phyloP scores from a whole-genome alignment of 2,888 invertebrate genomes.

The Gonocerus acuteangulatus region DNA sequence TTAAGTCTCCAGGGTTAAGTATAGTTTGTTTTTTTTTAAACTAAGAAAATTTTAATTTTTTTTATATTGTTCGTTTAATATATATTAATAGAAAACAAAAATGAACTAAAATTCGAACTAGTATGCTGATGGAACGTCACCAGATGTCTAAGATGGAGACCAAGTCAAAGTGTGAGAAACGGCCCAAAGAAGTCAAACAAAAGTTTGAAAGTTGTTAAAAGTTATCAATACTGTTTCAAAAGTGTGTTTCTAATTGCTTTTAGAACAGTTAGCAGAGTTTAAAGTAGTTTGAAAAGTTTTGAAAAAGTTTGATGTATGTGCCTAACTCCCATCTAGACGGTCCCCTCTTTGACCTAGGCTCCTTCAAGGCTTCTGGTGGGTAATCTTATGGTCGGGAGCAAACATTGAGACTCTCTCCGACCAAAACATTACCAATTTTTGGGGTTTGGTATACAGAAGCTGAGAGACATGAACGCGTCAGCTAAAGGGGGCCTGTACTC shows the following conservation, averaged over 20 bases:
- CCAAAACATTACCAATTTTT: neutral
- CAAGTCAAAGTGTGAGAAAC: conserved; percentile 3
- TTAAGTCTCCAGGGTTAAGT: too few species aligned
- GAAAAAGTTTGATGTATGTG: conserved; percentile 22
- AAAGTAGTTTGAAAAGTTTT: conserved; percentile 26
- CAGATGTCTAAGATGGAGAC: too few species aligned
- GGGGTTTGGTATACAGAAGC: neutral
- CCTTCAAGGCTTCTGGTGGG: neutral
- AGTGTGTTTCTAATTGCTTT: conserved; percentile 26
- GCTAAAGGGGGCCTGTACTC: neutral
- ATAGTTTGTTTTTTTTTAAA: too few species aligned
- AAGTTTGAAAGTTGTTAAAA: conserved; percentile 25
- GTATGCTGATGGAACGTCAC: too few species aligned
- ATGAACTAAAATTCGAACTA: too few species aligned
- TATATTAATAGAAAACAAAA: too few species aligned
- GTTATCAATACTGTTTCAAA: conserved; percentile 23
- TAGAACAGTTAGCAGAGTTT: conserved; percentile 18
- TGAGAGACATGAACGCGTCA: conserved; percentile 13
- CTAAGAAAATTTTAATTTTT: too few species aligned
- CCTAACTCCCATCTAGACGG: conserved; percentile 17
- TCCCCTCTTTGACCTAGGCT: conserved; percentile 3
- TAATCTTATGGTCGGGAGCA: neutral
- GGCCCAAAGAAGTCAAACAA: conserved; percentile 22
- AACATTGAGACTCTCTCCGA: neutral
- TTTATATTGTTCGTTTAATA: too few species aligned